Evolutionary conservation across 2,113 vertebrate genomes (phyloP).

Genomic region (Pseudorasbora parva): DNA sequence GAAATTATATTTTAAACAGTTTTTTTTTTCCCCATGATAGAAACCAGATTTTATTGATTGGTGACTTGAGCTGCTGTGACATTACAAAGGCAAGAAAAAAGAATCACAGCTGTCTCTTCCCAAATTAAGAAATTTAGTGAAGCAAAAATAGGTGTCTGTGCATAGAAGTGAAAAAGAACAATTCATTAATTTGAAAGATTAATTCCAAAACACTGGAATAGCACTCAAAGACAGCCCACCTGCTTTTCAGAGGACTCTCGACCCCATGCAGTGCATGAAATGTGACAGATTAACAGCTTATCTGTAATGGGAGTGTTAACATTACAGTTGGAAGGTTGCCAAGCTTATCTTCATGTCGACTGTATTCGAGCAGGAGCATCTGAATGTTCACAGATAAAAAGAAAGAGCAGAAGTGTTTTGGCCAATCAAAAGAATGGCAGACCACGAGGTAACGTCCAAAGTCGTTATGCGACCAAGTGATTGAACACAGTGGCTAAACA

Average conservation of each 20-base stretch:
- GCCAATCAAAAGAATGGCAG: neutral
- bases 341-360: conserved; percentile 8
- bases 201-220: neutral
- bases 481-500: neutral
- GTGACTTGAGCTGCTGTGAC: neutral
- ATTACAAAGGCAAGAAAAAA: neutral
- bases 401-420: conserved; percentile 10
- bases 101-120: neutral
- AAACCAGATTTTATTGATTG: neutral
- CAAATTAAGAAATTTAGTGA: neutral
- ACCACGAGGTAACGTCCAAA: neutral
- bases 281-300: conserved; percentile 23
- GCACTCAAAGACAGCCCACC: neutral
- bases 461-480: neutral
- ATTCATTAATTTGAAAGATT: neutral
- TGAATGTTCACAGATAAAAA: conserved; percentile 5
- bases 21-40: neutral
- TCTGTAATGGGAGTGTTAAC: conserved; percentile 35
- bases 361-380: conserved; percentile 2
- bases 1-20: neutral
- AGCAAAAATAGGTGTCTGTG: neutral
- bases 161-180: neutral
- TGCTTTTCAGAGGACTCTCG: conserved; percentile 8
- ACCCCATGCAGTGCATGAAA: conserved; percentile 6
- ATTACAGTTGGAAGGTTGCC: conserved; percentile 23